Base-by-base conservation (phyloP, 2,797 vertebrate species). In the Chiropotes sagulatus region DNA sequence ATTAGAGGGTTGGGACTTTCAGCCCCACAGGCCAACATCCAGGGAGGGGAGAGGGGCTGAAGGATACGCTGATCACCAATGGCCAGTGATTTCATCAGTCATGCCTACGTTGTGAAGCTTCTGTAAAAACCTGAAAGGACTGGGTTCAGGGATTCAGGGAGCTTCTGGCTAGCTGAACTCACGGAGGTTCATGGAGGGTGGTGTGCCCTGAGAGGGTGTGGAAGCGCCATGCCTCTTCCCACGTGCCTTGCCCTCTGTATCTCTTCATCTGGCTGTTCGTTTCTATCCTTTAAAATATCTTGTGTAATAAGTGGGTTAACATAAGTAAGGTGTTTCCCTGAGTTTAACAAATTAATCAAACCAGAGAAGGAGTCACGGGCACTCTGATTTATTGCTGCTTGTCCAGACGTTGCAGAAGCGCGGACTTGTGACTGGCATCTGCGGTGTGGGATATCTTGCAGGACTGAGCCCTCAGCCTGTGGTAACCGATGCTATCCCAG, bases 191-290 rank as follows among this genome's bases (percentile, higher is more conserved):
- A 61, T 72, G 9, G 26, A 90, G 39, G 33, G 2, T 5, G 17
- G 7, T 20, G 20, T 22, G 11, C 33, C n/a, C 39, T 28, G 14
- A 54, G 36, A 50, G 54, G 28, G 28, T 57, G 5, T 24, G 33
- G 13, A 33, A 67, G 57, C 4, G 7, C 24, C 33, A 5, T 0
- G 0, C 20, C 41, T 30, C n/a, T 87, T 87, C 22, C 41, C 73
- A 52, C 5, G 0, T 22, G 20, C 0, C n/a, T 50, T 72, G 3
- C 6, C 12, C 14, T 24, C 7, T 36, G 8, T 12, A 17, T 28
- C 19, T 19, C 50, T 54, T 85, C 36, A 44, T 44, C 28, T 5
- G 4, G 26, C 46, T 52, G 3, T 22, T 81, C 12, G 1, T 70
- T 70, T 52, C 64, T 33, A 24, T 36, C 2, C 39, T 82, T 36